phyloP scores from a whole-genome alignment of 2,888 invertebrate genomes.

The Caenorhabditis sp. region DNA sequence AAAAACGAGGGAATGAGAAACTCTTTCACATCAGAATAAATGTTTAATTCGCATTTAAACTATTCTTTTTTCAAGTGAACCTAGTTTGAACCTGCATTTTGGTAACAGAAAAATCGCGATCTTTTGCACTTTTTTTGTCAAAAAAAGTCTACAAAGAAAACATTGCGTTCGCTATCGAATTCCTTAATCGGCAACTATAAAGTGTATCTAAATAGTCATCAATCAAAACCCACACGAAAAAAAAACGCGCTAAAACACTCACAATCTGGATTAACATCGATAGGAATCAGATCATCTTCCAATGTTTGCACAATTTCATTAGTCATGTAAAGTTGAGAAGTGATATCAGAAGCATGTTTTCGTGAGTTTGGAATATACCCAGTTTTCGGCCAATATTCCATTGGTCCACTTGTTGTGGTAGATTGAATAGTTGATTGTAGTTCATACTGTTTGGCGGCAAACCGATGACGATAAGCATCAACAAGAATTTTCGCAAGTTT shows the following conservation, averaged over 20 bases:
- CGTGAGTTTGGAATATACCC: conserved; percentile 53
- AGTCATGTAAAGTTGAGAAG: conserved; percentile 54
- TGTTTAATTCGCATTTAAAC: too few species aligned
- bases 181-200: not conserved
- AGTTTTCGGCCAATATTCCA: conserved; percentile 42
- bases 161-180: not conserved
- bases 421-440: conserved; percentile 1
- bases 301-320: conserved; percentile 44
- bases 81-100: too few species aligned
- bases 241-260: conserved; percentile 2
- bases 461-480: conserved; percentile 36
- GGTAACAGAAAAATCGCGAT: too few species aligned
- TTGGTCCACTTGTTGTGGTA: conserved; percentile 12
- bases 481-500: conserved; percentile 44
- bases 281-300: conserved; percentile 27
- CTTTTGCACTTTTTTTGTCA: too few species aligned
- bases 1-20: too few species aligned
- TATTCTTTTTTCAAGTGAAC: too few species aligned
- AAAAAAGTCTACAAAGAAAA: too few species aligned
- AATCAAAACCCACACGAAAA: not conserved
- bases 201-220: not conserved
- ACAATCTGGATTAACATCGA: conserved; percentile 26
- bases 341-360: conserved; percentile 56
- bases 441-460: not conserved
- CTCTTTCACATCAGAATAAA: too few species aligned